Evolutionary conservation across 1,140 invertebrate genomes (phyloP), one percentile per base, ranked within the genome.

Genomic region (Eupristina koningsbergeri): DNA sequence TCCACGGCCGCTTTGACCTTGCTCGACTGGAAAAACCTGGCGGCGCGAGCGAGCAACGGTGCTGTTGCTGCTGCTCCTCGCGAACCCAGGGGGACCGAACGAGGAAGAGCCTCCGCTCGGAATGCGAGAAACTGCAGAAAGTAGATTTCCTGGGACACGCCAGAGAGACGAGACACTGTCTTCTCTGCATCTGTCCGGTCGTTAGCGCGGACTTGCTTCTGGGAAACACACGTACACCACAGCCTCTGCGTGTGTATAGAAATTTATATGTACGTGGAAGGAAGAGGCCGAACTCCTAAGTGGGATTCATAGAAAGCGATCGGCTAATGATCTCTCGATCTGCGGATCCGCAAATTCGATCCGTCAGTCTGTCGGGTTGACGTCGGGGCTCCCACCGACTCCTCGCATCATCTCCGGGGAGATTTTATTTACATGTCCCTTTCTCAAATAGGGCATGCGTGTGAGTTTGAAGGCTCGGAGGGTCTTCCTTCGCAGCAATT

Each of bases 241-340:
- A 17, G 22, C 31, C 41, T 45, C 41, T 5, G 58, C 26, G 31
- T 11, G n/a, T 29, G 19, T 26, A 5, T 41, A 26, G 26, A 26
- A 71, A 71, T 71, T 71, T 71, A 71, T 71, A 64, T 50, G 8
- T 9, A 26, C 53, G 19, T 58, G 26, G 53, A 26, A 58, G 13
- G 22, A 22, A 58, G 26, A 26, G 26, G 22, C 22, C 53, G 53
- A 22, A 22, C 53, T 2, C 64, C 17, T 87, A 50, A 50, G 47
- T 13, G 47, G 47, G 47, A 50, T 17, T 86, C 83, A 85, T 87
- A 86, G 84, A 87, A 88, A 88, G 84, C 81, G 84, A 86, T 89
- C 86, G 84, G 79, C 80, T 87, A 87, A 87, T 84, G 86, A 86
- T 86, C 84, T 76, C 58, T 58, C 77, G 79, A 29, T 64, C 22